Conservation (phyloP, 2,797 vertebrate species). For the Takifugu rubripes region DNA sequence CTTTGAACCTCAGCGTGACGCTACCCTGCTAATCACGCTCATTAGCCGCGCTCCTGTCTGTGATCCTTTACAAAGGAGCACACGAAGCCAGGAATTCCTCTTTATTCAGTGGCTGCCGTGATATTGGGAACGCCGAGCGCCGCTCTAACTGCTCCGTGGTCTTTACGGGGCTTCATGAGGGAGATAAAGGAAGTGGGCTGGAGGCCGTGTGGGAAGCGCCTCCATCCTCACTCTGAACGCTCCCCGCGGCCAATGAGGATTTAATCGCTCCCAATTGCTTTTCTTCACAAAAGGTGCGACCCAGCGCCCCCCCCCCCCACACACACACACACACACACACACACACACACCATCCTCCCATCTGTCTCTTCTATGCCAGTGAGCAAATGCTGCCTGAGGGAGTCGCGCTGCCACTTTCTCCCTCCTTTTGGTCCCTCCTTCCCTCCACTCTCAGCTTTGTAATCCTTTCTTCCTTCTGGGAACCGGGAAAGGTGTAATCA, state of each 20-base stretch:
- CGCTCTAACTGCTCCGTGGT: conserved; percentile 48
- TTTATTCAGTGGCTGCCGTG: conserved; percentile 26
- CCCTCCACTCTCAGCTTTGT: conserved; percentile 37
- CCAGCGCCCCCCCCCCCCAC: neutral
- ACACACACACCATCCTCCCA: conserved; percentile 31
- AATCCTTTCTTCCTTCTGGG: conserved; percentile 36
- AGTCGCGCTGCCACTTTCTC: conserved; percentile 37
- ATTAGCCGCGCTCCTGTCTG: too few relatives aligned
- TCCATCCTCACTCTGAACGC: conserved; percentile 33
- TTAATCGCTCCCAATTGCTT: conserved; percentile 68
- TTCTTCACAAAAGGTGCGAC: conserved; percentile 59
- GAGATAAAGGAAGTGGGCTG: conserved; percentile 53
- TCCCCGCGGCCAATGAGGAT: conserved; percentile 46
- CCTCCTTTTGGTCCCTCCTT: conserved; percentile 18
- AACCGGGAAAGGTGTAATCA: conserved; percentile 48
- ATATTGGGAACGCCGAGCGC: conserved; percentile 38
- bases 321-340: neutral
- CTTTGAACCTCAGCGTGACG: too few relatives aligned
- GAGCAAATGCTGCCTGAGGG: conserved; percentile 50
- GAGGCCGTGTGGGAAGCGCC: conserved; percentile 42
- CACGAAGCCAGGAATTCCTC: conserved; percentile 15
- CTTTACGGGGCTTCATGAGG: conserved; percentile 43
- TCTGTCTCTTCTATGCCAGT: conserved; percentile 59
- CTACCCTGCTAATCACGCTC: too few relatives aligned
- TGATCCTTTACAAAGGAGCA: conserved; percentile 17